Evolutionary conservation across 2,888 invertebrate genomes (phyloP).

Genomic region (Sphinx pinastri): DNA sequence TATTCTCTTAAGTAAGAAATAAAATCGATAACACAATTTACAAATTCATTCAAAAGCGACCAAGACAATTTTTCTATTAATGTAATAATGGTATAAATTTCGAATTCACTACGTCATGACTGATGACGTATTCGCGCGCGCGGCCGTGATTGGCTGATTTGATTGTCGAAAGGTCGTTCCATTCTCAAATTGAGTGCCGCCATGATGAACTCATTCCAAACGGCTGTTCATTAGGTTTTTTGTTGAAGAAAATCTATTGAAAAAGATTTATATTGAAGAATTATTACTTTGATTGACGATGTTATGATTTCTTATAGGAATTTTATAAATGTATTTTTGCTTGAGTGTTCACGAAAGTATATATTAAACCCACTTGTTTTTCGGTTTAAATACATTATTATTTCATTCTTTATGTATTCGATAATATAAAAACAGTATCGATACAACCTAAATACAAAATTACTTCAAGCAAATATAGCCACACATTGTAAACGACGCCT

Average conservation of each 20-base stretch:
- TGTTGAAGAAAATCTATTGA: slow-evolving; percentile 25
- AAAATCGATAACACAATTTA: slow-evolving; percentile 15
- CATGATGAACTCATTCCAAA: slow-evolving; percentile 23
- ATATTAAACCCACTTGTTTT: neutral
- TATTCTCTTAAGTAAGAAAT: neutral
- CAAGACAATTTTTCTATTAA: slow-evolving; percentile 32
- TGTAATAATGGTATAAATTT: slow-evolving; percentile 32
- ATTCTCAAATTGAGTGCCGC: slow-evolving; percentile 53
- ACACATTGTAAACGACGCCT: too few species aligned
- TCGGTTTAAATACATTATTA: too few species aligned
- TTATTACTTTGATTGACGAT: slow-evolving; percentile 5
- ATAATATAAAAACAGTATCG: too few species aligned
- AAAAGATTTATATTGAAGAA: slow-evolving; percentile 10
- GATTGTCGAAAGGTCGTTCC: slow-evolving; percentile 58
- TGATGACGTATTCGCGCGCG: slow-evolving; percentile 60
- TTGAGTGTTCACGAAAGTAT: neutral
- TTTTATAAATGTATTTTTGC: neutral
- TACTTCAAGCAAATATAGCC: too few species aligned
- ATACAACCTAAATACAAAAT: too few species aligned
- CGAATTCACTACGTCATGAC: slow-evolving; percentile 53
- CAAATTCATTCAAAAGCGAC: slow-evolving; percentile 22
- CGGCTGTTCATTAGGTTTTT: slow-evolving; percentile 36
- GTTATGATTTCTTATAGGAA: slow-evolving; percentile 7
- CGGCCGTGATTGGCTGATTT: slow-evolving; percentile 67
- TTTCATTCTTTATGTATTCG: too few species aligned